Percentiles rank a stretch among this genome's conserved stretches.
phyloP scores from a whole-genome alignment of 2,797 vertebrate species.

The Potorous gilbertii region DNA sequence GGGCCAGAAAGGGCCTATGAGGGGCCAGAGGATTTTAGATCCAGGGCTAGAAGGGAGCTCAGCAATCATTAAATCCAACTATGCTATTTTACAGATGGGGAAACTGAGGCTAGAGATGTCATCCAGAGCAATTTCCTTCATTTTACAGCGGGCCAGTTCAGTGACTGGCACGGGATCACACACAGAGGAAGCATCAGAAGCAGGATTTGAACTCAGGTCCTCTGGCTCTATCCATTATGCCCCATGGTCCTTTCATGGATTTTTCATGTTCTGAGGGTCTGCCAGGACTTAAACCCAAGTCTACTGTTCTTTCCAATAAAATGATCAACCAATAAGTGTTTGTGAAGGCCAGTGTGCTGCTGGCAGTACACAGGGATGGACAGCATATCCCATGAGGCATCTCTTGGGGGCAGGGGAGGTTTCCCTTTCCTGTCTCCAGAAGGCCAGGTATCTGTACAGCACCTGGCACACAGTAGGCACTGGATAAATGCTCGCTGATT shows the following conservation, averaged over 20 bases:
- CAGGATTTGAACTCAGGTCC: not conserved
- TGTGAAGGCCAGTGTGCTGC: not conserved
- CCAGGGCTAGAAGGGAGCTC: not conserved
- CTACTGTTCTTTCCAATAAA: not conserved
- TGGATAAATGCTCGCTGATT: not conserved
- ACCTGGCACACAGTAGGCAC: not conserved
- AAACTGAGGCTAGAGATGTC: not conserved
- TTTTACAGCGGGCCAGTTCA: not conserved
- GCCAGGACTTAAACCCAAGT: not conserved
- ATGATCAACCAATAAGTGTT: not conserved
- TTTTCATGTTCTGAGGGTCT: not conserved
- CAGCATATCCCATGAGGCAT: not conserved
- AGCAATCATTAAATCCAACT: not conserved
- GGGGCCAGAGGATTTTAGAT: not conserved
- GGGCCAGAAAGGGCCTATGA: not conserved
- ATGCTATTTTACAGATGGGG: not conserved
- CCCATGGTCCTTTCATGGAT: not conserved
- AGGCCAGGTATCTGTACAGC: not conserved
- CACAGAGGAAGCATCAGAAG: not conserved
- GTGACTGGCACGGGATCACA: not conserved
- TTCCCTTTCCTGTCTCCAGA: not conserved
- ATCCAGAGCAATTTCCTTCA: not conserved
- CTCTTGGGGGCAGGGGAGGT: not conserved
- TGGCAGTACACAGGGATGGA: no score
- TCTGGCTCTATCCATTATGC: not conserved